A percentile compares a stretch with the other conserved stretches of the same genome.
Conservation (phyloP, 2,888 invertebrate species). For the Noctua pronuba region DNA sequence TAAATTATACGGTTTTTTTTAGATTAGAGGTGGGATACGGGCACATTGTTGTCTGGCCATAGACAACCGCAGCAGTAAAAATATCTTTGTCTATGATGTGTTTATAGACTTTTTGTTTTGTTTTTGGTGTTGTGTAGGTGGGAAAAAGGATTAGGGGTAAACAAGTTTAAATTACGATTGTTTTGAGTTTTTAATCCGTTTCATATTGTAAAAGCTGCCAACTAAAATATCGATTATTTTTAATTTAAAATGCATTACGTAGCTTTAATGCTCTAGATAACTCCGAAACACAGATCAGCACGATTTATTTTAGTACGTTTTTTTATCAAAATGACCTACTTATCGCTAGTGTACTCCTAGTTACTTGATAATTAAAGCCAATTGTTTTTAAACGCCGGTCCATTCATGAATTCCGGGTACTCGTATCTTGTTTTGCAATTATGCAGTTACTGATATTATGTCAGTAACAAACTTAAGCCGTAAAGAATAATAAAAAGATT, state of each 20-base stretch:
- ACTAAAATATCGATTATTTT: not conserved
- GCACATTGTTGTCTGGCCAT: constrained; percentile 73
- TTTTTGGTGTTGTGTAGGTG: constrained; percentile 39
- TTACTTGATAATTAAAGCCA: constrained; percentile 19
- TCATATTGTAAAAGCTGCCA: not conserved
- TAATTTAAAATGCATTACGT: not conserved
- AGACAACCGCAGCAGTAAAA: constrained; percentile 72
- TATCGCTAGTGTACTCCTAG: constrained; percentile 6
- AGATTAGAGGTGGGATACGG: constrained; percentile 71
- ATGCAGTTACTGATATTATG: constrained; percentile 11
- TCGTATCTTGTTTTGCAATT: constrained; percentile 22
- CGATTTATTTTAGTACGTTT: constrained; percentile 19
- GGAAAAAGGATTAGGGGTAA: constrained; percentile 5
- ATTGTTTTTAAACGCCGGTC: constrained; percentile 23
- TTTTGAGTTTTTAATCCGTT: not conserved
- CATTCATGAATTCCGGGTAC: constrained; percentile 39
- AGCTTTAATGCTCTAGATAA: constrained; percentile 1
- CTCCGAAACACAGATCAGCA: not conserved
- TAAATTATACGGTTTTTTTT: constrained; percentile 52
- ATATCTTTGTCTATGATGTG: constrained; percentile 69
- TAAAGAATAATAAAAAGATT: not conserved
- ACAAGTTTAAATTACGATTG: not conserved
- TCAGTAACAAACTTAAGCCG: not conserved
- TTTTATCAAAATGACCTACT: constrained; percentile 48
- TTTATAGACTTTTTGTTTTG: constrained; percentile 50